Base-by-base conservation (phyloP, 92 coral and sea anemone species). In the Zoanthus sansibaricus region DNA sequence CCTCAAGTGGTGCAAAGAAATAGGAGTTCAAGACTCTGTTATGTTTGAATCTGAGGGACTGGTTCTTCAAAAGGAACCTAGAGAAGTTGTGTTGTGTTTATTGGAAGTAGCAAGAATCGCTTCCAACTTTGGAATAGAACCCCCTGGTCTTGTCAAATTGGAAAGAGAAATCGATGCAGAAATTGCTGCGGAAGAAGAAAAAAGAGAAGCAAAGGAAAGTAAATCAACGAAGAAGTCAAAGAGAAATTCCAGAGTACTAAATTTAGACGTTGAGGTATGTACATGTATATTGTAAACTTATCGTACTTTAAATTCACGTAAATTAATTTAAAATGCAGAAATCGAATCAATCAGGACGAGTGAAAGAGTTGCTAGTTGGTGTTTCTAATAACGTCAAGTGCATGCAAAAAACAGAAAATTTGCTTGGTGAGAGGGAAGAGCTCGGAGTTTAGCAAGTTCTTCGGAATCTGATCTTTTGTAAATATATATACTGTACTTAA, bases 151-250 rank as follows among this genome's bases (percentile, higher is more conserved):
- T 56, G 92, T 97, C 14, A 95, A 91, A 78, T 82, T 97, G 7
- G 99, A 97, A 88, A 92, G 92, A 79, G 99, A 97, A 88, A 97
- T 97, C 62, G 99, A 97, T 76, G 94, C 91, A 71, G 99, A 97
- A 84, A 96, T 96, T 37, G 99, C 95, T 13, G 95, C 92, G 30
- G 97, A 90, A n/a, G 95, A 86, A 55, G 88, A 78, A 21, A 86
- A 88, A 74, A 86, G 80, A 14, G 91, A 82, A 16, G 52, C 30
- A 74, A 86, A 83, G 10, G 91, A 86, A 20, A 48, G 47, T 70
- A 91, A 90, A 86, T 51, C 86, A 16, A 75, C 78, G 5, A 90
- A 89, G 54, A 93, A 93, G 68, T 92, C 80, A 76, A 93, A 95
- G 72, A 90, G 89, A 64, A 82, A 82, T 8, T 66, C 91, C 10